Conservation (phyloP, 2,113 vertebrate genomes). For the Odontophorus gujanensis region DNA sequence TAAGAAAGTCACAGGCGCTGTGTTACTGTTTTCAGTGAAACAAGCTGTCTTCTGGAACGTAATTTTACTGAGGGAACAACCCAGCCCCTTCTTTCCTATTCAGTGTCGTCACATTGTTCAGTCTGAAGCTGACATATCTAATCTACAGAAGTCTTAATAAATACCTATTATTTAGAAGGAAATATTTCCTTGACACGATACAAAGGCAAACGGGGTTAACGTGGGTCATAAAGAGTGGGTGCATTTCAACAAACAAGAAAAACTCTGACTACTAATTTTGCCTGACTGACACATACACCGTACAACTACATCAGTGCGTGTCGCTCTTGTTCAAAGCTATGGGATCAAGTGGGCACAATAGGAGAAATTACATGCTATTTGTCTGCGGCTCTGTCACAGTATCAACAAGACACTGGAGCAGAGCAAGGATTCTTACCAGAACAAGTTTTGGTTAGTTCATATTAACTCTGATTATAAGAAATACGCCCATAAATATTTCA, state of each 20-base stretch:
- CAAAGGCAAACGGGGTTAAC: not conserved
- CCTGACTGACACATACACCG: not conserved
- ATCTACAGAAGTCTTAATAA: not conserved
- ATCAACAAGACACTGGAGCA: not conserved
- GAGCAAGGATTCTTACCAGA: not conserved
- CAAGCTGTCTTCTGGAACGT: not conserved
- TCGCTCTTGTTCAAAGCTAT: not conserved
- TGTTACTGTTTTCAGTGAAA: not conserved
- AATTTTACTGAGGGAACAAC: not conserved
- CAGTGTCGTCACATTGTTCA: not conserved
- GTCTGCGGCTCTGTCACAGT: not conserved
- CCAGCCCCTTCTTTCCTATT: not conserved
- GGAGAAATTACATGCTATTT: not conserved
- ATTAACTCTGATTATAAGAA: not conserved
- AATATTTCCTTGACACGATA: not conserved
- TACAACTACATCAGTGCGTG: accelerated
- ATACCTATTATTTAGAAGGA: not conserved
- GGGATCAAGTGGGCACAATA: not conserved
- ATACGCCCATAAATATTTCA: not conserved
- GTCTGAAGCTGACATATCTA: not conserved
- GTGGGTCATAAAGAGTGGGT: not conserved
- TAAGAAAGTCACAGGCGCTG: not conserved
- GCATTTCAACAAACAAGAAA: not conserved
- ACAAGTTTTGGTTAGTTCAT: not conserved
- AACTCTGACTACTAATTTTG: not conserved